Conservation (phyloP, 2,888 invertebrate species). For the Parnassius mnemosyne region DNA sequence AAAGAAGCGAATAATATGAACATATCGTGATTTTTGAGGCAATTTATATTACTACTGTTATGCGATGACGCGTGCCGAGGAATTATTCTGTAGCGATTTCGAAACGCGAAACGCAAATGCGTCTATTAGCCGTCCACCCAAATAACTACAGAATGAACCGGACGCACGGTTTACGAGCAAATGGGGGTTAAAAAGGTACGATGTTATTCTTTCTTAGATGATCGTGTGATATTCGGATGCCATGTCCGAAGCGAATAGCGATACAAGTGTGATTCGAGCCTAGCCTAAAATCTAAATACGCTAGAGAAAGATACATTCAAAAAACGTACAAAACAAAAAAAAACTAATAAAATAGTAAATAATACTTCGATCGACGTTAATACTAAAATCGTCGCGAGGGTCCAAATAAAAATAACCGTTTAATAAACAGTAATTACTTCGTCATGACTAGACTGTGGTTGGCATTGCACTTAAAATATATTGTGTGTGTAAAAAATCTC, state of each 20-base stretch:
- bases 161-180: slow-evolving; percentile 10
- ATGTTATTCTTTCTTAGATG: slow-evolving; percentile 1
- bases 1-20: not conserved
- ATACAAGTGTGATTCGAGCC: slow-evolving; percentile 16
- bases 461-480: slow-evolving; percentile 39
- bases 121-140: not conserved
- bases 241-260: slow-evolving; percentile 7
- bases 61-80: not conserved
- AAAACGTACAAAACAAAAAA: slow-evolving; percentile 36
- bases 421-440: slow-evolving; percentile 25
- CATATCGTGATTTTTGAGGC: slow-evolving; percentile 2
- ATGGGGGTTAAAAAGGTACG: slow-evolving; percentile 4
- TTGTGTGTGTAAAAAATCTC: slow-evolving; percentile 21
- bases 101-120: not conserved
- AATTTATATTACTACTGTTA: not conserved
- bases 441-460: slow-evolving; percentile 42
- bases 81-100: not conserved
- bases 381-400: slow-evolving; percentile 35
- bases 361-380: slow-evolving; percentile 41
- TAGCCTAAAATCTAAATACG: slow-evolving; percentile 21
- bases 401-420: slow-evolving; percentile 29
- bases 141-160: slow-evolving; percentile 10
- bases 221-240: not conserved
- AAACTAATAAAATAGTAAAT: slow-evolving; percentile 29
- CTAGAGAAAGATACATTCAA: slow-evolving; percentile 31